Evolutionary conservation across 2,888 invertebrate species (phyloP).

Genomic region (Eudemis profundana): DNA sequence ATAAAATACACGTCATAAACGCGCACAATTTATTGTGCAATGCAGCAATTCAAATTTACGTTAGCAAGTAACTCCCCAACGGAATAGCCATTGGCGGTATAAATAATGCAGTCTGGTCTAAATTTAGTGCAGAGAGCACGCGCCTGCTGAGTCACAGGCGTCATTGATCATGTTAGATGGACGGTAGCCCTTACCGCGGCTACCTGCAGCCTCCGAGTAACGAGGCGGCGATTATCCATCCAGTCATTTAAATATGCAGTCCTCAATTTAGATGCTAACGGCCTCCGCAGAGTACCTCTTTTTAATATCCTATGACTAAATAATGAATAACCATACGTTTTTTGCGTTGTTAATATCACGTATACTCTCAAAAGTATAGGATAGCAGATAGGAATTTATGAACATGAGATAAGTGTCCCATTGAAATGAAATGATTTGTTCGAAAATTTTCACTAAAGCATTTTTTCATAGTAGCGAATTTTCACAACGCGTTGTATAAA

Average conservation of each 20-base stretch:
- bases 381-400: too few relatives aligned
- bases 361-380: too few relatives aligned
- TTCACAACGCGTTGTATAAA: too few relatives aligned
- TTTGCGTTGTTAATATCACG: too few relatives aligned
- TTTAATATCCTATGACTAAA: too few relatives aligned
- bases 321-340: too few relatives aligned
- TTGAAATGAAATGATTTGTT: too few relatives aligned
- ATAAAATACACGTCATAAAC: too few relatives aligned
- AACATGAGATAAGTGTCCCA: too few relatives aligned
- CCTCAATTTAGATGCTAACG: constrained; percentile 18
- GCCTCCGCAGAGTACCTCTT: background rate
- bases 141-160: constrained; percentile 63
- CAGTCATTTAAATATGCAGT: constrained; percentile 23
- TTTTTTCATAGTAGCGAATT: too few relatives aligned
- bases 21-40: too few relatives aligned
- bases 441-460: too few relatives aligned
- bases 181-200: constrained; percentile 32
- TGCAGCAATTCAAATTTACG: constrained; percentile 33
- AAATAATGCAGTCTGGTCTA: constrained; percentile 52
- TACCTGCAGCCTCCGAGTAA: constrained; percentile 18
- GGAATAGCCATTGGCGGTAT: constrained; percentile 32
- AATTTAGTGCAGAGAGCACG: constrained; percentile 66
- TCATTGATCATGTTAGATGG: constrained; percentile 55
- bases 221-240: constrained; percentile 19
- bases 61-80: constrained; percentile 27